Conservation (phyloP, 2,113 vertebrate genomes). For the Syngnathus floridae region DNA sequence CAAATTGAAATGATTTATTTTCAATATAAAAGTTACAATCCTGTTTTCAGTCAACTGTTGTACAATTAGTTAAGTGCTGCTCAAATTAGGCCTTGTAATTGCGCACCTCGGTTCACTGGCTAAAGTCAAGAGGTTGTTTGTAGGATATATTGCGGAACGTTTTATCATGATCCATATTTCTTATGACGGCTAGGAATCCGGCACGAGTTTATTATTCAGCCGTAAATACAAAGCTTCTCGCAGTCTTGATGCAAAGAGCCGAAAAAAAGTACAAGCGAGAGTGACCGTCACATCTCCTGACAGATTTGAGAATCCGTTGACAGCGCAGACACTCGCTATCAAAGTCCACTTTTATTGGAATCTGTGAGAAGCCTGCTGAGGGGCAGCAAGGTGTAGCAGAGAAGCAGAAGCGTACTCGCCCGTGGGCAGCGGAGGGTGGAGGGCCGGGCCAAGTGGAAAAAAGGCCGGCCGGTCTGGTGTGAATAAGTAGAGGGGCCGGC, state of each 20-base stretch:
- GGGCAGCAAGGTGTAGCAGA: conserved; percentile 27
- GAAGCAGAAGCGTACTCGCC: conserved; percentile 13
- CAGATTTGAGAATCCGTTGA: neutral
- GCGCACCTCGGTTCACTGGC: neutral
- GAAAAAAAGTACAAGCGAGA: neutral
- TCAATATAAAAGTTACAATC: no score
- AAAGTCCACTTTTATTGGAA: conserved; percentile 8
- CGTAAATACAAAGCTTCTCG: neutral
- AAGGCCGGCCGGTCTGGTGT: conserved; percentile 56
- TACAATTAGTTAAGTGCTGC: neutral
- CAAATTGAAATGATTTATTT: no score
- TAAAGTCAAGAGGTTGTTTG: neutral
- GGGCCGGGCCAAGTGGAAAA: conserved; percentile 59
- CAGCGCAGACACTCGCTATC: conserved; percentile 2
- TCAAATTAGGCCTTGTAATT: no score
- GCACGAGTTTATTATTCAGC: neutral
- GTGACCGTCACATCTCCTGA: conserved; percentile 2
- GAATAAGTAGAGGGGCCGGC: conserved; percentile 4
- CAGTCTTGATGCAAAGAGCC: neutral
- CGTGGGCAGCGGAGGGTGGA: conserved; percentile 45
- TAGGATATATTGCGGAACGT: neutral
- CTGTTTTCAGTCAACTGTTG: no score
- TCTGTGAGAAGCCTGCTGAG: conserved; percentile 13
- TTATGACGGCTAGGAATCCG: neutral
- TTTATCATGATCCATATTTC: neutral